Evolutionary conservation across 2,888 invertebrate species (phyloP).

Genomic region (Rhagophthalmus giganteus): DNA sequence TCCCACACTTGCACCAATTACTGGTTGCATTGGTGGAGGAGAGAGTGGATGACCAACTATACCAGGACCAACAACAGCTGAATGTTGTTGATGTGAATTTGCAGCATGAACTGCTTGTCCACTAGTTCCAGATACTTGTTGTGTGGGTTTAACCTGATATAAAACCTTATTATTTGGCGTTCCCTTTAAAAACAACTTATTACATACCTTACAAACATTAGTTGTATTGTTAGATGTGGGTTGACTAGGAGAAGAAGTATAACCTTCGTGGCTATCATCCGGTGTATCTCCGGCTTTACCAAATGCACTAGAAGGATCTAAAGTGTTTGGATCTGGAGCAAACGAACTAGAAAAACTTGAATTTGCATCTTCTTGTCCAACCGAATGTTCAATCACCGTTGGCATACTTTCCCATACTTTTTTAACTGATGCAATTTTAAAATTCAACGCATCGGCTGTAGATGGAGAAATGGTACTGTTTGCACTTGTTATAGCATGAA

Average conservation of each 20-base stretch:
- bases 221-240: constrained; percentile 56
- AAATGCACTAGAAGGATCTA: constrained; percentile 56
- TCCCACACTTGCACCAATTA: constrained; percentile 53
- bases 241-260: constrained; percentile 60
- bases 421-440: constrained; percentile 93
- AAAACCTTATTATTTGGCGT: too few relatives aligned
- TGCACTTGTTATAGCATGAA: constrained; percentile 63
- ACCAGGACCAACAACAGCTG: constrained; percentile 49
- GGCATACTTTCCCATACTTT: constrained; percentile 83
- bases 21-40: constrained; percentile 66
- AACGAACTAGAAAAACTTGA: constrained; percentile 53
- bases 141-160: constrained; percentile 76
- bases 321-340: constrained; percentile 50
- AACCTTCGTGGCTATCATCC: constrained; percentile 59
- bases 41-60: constrained; percentile 58
- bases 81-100: constrained; percentile 53
- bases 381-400: constrained; percentile 63
- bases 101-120: constrained; percentile 51
- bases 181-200: too few relatives aligned
- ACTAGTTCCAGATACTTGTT: constrained; percentile 66
- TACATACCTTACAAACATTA: constrained; percentile 73
- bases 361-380: constrained; percentile 55
- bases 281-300: constrained; percentile 50
- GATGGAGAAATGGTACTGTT: constrained; percentile 77
- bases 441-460: constrained; percentile 82